Evolutionary conservation across 2,113 vertebrate species (phyloP).

Genomic region (Butastur rufipennis): DNA sequence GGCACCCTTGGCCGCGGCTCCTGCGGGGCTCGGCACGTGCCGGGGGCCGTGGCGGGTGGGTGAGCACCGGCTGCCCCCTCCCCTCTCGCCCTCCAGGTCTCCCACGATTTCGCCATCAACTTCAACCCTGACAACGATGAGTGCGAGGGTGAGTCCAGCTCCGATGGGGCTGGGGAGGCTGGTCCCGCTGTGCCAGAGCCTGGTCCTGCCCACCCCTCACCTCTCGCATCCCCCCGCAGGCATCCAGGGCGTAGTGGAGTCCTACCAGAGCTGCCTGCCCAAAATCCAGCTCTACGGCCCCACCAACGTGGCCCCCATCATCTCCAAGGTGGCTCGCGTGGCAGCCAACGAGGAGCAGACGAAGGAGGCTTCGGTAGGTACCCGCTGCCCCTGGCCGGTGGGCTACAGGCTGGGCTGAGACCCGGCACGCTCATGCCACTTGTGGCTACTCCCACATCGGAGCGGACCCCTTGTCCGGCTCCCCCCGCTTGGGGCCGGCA

Average conservation of each 20-base stretch:
- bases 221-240: constrained; percentile 28
- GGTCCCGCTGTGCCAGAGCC: fast-evolving
- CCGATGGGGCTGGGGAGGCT: fast-evolving
- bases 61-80: background rate
- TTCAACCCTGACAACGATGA: constrained; percentile 92
- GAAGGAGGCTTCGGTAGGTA: constrained; percentile 88
- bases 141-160: constrained; percentile 85
- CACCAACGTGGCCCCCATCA: constrained; percentile 94
- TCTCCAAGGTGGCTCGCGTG: constrained; percentile 87
- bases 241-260: constrained; percentile 94
- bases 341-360: constrained; percentile 83
- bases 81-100: constrained; percentile 76
- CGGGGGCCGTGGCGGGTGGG: fast-evolving
- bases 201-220: background rate
- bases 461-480: background rate
- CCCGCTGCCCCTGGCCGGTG: fast-evolving
- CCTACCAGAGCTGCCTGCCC: constrained; percentile 94
- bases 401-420: background rate
- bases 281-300: constrained; percentile 95
- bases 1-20: background rate
- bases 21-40: fast-evolving
- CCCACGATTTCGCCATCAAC: constrained; percentile 96
- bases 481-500: background rate
- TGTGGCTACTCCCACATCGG: background rate
- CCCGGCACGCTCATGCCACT: fast-evolving